Conservation (phyloP, 2,113 vertebrate species). For the Lamprologus callipterus region DNA sequence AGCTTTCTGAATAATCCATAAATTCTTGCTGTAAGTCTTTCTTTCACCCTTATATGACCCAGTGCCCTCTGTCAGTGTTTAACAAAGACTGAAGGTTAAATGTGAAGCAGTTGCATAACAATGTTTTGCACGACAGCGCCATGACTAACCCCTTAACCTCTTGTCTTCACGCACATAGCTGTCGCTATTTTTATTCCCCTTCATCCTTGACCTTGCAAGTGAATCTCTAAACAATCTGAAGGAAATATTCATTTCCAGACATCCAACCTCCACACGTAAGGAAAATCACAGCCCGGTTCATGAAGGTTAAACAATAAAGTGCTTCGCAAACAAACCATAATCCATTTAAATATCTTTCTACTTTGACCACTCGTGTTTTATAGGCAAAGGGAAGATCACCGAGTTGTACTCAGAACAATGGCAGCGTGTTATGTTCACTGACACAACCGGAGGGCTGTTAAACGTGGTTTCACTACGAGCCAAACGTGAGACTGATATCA, state of each 20-base stretch:
- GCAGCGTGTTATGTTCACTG: neutral
- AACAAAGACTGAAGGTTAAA: neutral
- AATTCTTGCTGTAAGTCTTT: neutral
- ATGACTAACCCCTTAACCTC: neutral
- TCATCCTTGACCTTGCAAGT: neutral
- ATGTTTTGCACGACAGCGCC: neutral
- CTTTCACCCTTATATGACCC: neutral
- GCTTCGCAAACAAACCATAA: neutral
- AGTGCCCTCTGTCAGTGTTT: neutral
- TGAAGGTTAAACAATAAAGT: neutral
- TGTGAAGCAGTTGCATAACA: neutral
- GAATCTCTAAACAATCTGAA: neutral
- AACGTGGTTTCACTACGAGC: neutral
- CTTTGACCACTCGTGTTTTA: neutral
- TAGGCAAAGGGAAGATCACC: rapidly evolving
- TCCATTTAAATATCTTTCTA: neutral
- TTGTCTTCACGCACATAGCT: neutral
- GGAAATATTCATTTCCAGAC: neutral
- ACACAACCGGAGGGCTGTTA: neutral
- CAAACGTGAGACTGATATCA: neutral
- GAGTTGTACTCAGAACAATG: neutral
- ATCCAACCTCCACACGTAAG: neutral
- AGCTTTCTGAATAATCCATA: neutral
- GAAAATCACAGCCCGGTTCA: neutral
- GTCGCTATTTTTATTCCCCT: neutral